A percentile compares a stretch with the other conserved stretches of the same genome.
These are phyloP conservation scores for Eurystomus gularis DNA, from an alignment of 2,113 vertebrate species.

Conservation along the genomic window DNA sequence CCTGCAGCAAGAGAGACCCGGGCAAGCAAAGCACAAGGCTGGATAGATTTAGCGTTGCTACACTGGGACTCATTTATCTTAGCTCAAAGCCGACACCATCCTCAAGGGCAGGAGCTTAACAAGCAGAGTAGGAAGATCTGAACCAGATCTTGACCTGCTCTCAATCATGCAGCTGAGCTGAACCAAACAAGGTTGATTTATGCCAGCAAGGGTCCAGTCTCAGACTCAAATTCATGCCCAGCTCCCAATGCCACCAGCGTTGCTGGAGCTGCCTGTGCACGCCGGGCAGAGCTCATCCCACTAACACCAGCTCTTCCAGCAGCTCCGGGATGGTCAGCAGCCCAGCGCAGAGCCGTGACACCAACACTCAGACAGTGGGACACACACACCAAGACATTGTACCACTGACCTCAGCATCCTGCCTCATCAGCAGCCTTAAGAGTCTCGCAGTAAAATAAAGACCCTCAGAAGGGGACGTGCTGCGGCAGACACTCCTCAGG, in stretches of 20 bases:
- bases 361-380: neutral
- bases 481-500: neutral
- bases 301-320: neutral
- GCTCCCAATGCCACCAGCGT: neutral
- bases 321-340: neutral
- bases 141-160: slow-evolving; percentile 6
- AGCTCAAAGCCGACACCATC: neutral
- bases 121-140: neutral
- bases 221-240: neutral
- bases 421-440: neutral
- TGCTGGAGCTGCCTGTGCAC: neutral
- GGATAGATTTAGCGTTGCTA: neutral
- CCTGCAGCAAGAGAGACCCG: neutral
- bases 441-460: neutral
- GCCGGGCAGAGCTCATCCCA: neutral
- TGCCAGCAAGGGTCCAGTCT: neutral
- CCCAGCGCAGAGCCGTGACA: neutral
- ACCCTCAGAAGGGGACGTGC: neutral
- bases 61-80: neutral
- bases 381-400: neutral
- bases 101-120: slow-evolving; percentile 5
- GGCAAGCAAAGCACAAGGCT: neutral
- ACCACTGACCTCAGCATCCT: rapidly evolving
- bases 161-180: neutral
- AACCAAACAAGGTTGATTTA: neutral